These are phyloP conservation scores for Drosophila cognata DNA, from an alignment of 2,888 invertebrate species.

Conservation along the genomic window DNA sequence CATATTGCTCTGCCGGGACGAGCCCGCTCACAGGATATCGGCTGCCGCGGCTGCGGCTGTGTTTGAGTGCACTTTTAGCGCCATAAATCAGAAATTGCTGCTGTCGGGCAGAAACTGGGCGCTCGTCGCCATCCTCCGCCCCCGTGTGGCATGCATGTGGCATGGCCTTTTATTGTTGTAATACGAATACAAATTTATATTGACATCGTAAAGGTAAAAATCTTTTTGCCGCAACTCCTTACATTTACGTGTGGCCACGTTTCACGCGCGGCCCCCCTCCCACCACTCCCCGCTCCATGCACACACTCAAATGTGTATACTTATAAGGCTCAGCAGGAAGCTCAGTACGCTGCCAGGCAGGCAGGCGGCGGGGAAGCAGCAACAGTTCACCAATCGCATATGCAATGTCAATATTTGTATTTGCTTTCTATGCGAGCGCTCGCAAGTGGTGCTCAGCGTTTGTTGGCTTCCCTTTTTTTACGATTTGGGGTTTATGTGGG, in stretches of 20 bases:
- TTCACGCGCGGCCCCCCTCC: slow-evolving; percentile 3
- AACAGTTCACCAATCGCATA: slow-evolving; percentile 70
- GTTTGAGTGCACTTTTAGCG: slow-evolving; percentile 79
- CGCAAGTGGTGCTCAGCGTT: slow-evolving; percentile 49
- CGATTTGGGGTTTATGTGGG: slow-evolving; percentile 66
- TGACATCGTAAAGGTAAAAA: slow-evolving; percentile 81
- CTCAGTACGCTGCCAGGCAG: slow-evolving; percentile 5
- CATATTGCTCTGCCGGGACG: slow-evolving; percentile 62
- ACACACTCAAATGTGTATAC: slow-evolving; percentile 11
- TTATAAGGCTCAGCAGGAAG: slow-evolving; percentile 48
- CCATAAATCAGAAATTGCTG: slow-evolving; percentile 76
- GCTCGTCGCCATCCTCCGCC: background rate
- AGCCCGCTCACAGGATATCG: slow-evolving; percentile 33
- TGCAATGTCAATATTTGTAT: slow-evolving; percentile 79
- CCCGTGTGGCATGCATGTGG: slow-evolving; percentile 3
- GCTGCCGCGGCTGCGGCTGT: slow-evolving; percentile 36
- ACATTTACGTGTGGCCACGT: slow-evolving; percentile 51
- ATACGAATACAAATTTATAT: slow-evolving; percentile 82
- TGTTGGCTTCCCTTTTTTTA: slow-evolving; percentile 62
- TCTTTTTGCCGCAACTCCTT: slow-evolving; percentile 66
- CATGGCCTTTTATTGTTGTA: slow-evolving; percentile 74
- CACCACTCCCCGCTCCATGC: background rate
- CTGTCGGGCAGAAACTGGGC: slow-evolving; percentile 32
- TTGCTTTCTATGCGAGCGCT: slow-evolving; percentile 72
- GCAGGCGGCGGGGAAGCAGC: background rate